Conservation (phyloP, 2,888 invertebrate genomes). For the Punctoribates punctum region DNA sequence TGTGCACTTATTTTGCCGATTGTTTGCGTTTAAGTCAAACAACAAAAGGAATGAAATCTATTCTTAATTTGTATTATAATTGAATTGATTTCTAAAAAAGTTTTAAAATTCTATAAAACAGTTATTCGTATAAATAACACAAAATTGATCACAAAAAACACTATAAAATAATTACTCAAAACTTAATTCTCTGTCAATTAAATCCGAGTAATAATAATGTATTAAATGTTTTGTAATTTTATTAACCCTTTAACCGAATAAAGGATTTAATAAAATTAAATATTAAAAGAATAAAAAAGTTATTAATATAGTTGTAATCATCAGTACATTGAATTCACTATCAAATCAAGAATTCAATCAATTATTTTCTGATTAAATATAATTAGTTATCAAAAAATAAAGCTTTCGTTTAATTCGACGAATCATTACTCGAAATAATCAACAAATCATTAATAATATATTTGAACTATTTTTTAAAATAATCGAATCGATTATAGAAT, state of each 20-base stretch:
- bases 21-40: no score
- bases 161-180: conserved; percentile 7
- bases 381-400: conserved; percentile 8
- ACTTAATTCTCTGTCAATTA: neutral
- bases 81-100: neutral
- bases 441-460: no score
- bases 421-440: neutral
- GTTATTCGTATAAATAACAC: neutral
- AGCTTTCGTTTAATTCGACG: neutral
- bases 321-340: neutral
- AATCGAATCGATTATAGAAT: no score
- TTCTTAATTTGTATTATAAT: neutral
- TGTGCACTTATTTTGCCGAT: no score
- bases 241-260: conserved; percentile 15
- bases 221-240: neutral
- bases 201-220: conserved; percentile 3
- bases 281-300: neutral
- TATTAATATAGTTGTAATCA: neutral
- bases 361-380: neutral
- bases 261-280: conserved; percentile 14
- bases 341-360: neutral
- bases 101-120: neutral
- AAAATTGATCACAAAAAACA: neutral
- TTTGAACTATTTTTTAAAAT: no score
- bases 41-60: neutral